Base-by-base conservation (phyloP, 2,797 vertebrate species). In the Darevskia mixta region DNA sequence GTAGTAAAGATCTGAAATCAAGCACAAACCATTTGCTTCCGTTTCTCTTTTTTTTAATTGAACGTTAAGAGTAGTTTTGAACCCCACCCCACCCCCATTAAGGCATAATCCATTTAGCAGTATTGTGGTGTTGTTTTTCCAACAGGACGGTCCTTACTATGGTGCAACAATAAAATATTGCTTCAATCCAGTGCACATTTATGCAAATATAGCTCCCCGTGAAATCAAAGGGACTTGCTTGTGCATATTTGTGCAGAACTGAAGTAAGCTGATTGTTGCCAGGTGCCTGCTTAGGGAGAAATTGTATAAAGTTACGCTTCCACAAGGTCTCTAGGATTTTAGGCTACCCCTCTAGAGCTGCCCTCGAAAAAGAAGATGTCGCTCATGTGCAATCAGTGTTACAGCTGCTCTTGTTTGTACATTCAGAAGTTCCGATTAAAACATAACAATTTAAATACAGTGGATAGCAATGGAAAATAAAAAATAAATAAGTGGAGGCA, bases 381-480 rank as follows among this genome's bases (percentile, higher is more conserved):
- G 84, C 18, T 80, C 84, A 25, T 18, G 88, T 89, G 61, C 5
- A 5, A 32, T 91, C 79, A 92, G 81, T 73, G 85, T 79, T 89
- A 92, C 83, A 0, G 0, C 77, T 91, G 94, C 86, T 87, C 83
- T 87, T 90, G 84, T 85, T 71, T 79, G 49, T 41, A 49, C 81
- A 69, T 88, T 93, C 91, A 86, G 61, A 88, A 75, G 86, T 94
- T 92, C 88, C 79, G 66, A 41, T 92, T 92, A 92, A 89, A 82
- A 23, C 89, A 89, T 66, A 90, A 89, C 90, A 82, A 89, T 73
- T 49, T 58, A 27, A 27, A 84, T 23, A 81, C 20, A 23, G 55
- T 15, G 35, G 55, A 13, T 76, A 35, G 9, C n/a, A 11, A 32
- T 15, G 49, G 1, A 15, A 55, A 55, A 55, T 55, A 55, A 15